Evolutionary conservation across 2,888 invertebrate genomes (phyloP), one percentile per base, ranked within the genome.

Genomic region (Xiphydria camelus): DNA sequence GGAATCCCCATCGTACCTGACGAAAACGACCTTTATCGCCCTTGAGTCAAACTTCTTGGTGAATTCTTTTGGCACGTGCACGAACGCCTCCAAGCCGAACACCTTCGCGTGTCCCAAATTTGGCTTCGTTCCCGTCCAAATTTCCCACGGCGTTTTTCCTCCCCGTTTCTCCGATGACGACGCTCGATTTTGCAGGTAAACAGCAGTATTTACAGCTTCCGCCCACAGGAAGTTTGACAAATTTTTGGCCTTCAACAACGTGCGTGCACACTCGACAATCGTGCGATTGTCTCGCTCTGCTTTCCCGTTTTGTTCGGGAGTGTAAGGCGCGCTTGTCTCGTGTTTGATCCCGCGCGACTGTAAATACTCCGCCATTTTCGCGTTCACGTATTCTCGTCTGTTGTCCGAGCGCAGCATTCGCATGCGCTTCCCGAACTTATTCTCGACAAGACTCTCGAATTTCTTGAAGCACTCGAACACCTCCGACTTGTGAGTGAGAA

Each of bases 201-300:
- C 40, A n/a, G 40, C 40, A 3, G 40, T 40, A 40, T n/a, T 20
- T 4, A 33, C 41, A 2, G 41, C 41, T 18, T 41, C 41, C 20
- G 41, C 33, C 21, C 38, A 32, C 12, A 47, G 17, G n/a, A 29
- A 21, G 18, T 21, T 29, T 3, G 41, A 42, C 4, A 39, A 26
- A 19, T 42, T 25, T 9, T 32, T 41, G 7, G 21, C 41, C 7
- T 32, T 19, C 2, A 54, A 19, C 23, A 52, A 35, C 15, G 49
- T 44, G n/a, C 45, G 36, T 18, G 47, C 51, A 19, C 45, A 32
- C 31, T 52, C 47, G 9, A 42, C 25, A 21, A 53, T 41, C n/a
- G 49, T 53, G 7, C 53, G 33, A 29, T 44, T 57, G 6, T 53
- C 47, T 4, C 55, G 12, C 21, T 55, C 53, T 10, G 39, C 45